These are phyloP conservation scores for Brachionus calyciflorus DNA, from an alignment of 1,140 invertebrate genomes.

Conservation along the genomic window DNA sequence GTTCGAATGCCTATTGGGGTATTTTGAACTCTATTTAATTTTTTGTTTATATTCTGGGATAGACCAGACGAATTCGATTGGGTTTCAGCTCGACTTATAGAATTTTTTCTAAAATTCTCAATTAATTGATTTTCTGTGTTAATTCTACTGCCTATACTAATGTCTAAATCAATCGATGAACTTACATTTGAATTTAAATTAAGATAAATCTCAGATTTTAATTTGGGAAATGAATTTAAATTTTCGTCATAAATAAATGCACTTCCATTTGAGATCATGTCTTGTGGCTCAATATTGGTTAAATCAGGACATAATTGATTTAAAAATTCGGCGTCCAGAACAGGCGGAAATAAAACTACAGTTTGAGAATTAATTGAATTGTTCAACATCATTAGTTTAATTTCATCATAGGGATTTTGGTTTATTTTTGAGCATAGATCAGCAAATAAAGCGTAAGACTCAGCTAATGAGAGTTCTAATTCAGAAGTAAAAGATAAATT, in stretches of 20 bases:
- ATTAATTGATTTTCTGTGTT: neutral
- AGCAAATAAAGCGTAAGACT: conserved; percentile 70
- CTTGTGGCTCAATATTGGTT: neutral
- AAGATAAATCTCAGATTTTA: neutral
- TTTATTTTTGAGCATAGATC: conserved; percentile 89
- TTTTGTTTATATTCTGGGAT: neutral
- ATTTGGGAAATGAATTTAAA: conserved; percentile 11
- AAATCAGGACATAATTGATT: neutral
- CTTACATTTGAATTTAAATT: conserved; percentile 3
- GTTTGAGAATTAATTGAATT: conserved; percentile 76
- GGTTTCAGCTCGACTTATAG: conserved; percentile 5
- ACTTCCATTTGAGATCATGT: conserved; percentile 2
- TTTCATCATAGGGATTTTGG: conserved; percentile 59
- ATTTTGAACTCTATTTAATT: neutral
- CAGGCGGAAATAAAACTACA: conserved; percentile 91
- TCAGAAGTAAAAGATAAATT: conserved; percentile 96
- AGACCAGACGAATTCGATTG: conserved; percentile 40
- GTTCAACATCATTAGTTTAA: conserved; percentile 72
- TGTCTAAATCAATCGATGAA: conserved; percentile 8
- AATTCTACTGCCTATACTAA: neutral
- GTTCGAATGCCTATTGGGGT: conserved; percentile 30
- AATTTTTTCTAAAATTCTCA: conserved; percentile 20
- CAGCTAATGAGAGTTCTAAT: conserved; percentile 79
- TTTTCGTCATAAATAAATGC: conserved; percentile 38
- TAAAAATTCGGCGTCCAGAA: conserved; percentile 57